A percentile compares a stretch with the other conserved stretches of the same genome.
Evolutionary conservation across 2,797 vertebrate species (phyloP).

Genomic region (Ctenopoma kingsleyae): DNA sequence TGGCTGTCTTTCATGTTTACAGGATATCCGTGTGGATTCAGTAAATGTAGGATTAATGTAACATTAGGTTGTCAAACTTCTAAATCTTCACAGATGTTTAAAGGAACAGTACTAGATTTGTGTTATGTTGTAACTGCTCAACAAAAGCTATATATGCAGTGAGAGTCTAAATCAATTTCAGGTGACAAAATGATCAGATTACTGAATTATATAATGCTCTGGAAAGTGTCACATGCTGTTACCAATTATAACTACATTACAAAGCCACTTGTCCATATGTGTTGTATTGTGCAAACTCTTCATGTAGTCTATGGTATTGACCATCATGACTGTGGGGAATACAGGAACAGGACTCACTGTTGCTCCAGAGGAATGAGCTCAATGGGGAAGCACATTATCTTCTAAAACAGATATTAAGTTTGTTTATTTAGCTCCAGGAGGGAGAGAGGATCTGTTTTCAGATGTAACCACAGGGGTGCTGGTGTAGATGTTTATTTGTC

Average conservation of each 20-base stretch:
- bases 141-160: background rate
- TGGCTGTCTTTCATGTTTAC: background rate
- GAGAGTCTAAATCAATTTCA: conserved; percentile 41
- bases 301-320: conserved; percentile 31
- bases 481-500: conserved; percentile 76
- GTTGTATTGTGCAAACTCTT: conserved; percentile 41
- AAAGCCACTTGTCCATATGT: conserved; percentile 58
- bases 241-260: conserved; percentile 54
- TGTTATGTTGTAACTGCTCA: background rate
- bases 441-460: conserved; percentile 72
- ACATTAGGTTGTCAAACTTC: background rate
- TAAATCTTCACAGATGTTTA: conserved; percentile 3
- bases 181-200: conserved; percentile 27
- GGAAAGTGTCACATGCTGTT: conserved; percentile 53
- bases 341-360: conserved; percentile 37
- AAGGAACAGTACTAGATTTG: background rate
- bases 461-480: conserved; percentile 60
- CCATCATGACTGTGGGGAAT: conserved; percentile 21
- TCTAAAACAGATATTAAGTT: conserved; percentile 73
- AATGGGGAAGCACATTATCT: conserved; percentile 64
- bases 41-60: background rate
- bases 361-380: conserved; percentile 49
- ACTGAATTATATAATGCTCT: conserved; percentile 31
- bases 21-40: background rate
- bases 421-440: conserved; percentile 73